A percentile compares a stretch with the other conserved stretches of the same genome.
phyloP scores from a whole-genome alignment of 2,888 invertebrate species.

The Rhagonycha fulva region DNA sequence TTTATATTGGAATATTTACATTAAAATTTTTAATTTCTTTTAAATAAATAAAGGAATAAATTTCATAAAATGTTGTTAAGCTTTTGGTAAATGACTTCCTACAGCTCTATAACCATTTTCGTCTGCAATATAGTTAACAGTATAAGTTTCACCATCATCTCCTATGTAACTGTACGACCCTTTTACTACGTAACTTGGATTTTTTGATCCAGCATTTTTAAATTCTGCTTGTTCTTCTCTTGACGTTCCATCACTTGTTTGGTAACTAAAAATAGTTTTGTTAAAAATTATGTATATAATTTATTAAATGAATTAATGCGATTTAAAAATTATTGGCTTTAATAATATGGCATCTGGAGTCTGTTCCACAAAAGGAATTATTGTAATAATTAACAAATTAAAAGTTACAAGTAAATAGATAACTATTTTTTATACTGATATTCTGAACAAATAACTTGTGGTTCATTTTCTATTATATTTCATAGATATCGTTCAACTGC shows the following conservation, averaged over 20 bases:
- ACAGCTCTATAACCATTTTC: constrained; percentile 59
- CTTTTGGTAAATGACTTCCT: constrained; percentile 44
- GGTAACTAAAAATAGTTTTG: constrained; percentile 30
- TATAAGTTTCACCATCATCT: constrained; percentile 59
- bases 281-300: too few relatives aligned
- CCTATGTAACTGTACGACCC: constrained; percentile 62
- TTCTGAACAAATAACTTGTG: too few relatives aligned
- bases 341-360: too few relatives aligned
- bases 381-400: too few relatives aligned
- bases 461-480: too few relatives aligned
- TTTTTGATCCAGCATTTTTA: constrained; percentile 56
- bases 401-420: too few relatives aligned
- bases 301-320: too few relatives aligned
- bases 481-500: neutral
- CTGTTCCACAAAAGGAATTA: too few relatives aligned
- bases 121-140: constrained; percentile 60
- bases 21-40: too few relatives aligned
- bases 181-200: constrained; percentile 56
- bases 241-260: constrained; percentile 60
- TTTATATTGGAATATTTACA: too few relatives aligned
- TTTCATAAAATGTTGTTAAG: constrained; percentile 45
- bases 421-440: neutral
- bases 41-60: too few relatives aligned
- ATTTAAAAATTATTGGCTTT: too few relatives aligned
- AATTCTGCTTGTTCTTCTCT: constrained; percentile 57